These are phyloP conservation scores for Alcedo atthis DNA, from an alignment of 2,797 vertebrate genomes.

Conservation along the genomic window DNA sequence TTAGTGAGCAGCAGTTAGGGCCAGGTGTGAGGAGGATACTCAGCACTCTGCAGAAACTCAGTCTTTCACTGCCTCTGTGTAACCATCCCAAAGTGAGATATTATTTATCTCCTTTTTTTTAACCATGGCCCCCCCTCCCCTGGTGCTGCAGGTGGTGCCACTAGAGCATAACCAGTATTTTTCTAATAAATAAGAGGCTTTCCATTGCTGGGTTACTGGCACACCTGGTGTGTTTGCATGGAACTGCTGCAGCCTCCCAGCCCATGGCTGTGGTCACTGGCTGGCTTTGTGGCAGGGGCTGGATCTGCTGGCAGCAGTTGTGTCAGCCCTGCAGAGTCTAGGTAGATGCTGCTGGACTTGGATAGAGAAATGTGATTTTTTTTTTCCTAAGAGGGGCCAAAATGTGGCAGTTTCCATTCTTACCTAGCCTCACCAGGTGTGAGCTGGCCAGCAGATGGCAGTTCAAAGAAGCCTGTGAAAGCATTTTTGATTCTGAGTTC, in stretches of 20 bases:
- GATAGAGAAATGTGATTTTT: neutral
- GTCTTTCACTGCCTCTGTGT: neutral
- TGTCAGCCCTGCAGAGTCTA: neutral
- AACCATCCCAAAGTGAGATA: neutral
- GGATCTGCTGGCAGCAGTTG: slow-evolving; percentile 12
- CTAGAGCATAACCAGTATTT: slow-evolving; percentile 49
- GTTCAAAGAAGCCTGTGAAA: slow-evolving; percentile 37
- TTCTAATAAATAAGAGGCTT: slow-evolving; percentile 49
- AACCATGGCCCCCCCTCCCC: neutral
- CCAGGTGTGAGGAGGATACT: neutral
- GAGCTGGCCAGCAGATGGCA: slow-evolving; percentile 61
- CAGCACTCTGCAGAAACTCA: neutral
- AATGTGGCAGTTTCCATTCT: neutral
- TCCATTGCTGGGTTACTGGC: slow-evolving; percentile 16
- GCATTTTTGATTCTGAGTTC: neutral
- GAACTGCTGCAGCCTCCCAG: slow-evolving; percentile 30
- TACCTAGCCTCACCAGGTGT: slow-evolving; percentile 4
- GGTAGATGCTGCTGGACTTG: neutral
- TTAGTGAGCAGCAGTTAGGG: neutral
- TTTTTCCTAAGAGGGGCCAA: neutral
- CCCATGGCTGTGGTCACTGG: slow-evolving; percentile 28
- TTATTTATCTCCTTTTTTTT: neutral
- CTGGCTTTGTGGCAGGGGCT: slow-evolving; percentile 14
- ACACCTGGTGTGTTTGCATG: slow-evolving; percentile 19
- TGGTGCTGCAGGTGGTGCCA: neutral